Evolutionary conservation across 2,888 invertebrate species (phyloP).

Genomic region (Cylloceria caligata): DNA sequence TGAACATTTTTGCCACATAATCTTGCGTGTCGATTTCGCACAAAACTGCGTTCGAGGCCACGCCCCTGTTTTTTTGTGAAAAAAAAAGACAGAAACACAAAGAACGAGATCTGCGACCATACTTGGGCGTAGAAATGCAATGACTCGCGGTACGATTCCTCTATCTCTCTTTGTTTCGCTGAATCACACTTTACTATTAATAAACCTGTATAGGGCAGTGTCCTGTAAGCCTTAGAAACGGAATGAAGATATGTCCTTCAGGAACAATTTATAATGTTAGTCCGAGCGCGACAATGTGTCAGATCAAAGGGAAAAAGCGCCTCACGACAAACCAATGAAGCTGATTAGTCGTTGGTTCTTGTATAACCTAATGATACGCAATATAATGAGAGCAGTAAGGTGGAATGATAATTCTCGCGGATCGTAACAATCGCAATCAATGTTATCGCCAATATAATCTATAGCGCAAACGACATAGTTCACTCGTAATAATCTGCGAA

Average conservation of each 20-base stretch:
- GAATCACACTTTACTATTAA: conserved; percentile 59
- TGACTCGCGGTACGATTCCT: conserved; percentile 44
- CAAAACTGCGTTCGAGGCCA: conserved; percentile 15
- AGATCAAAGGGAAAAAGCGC: conserved; percentile 9
- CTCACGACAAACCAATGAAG: conserved; percentile 18
- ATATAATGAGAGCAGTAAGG: conserved; percentile 16
- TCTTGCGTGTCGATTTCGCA: conserved; percentile 23
- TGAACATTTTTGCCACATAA: conserved; percentile 33
- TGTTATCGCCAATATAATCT: conserved; percentile 50
- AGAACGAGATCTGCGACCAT: conserved; percentile 53
- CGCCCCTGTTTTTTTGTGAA: conserved; percentile 18
- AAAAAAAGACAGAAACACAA: conserved; percentile 10
- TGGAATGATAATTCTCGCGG: conserved; percentile 4
- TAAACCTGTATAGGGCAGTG: conserved; percentile 67
- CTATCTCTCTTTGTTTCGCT: conserved; percentile 1
- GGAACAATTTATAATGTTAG: conserved; percentile 33
- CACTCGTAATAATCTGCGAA: conserved; percentile 20
- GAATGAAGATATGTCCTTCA: conserved; percentile 66
- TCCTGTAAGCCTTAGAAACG: conserved; percentile 65
- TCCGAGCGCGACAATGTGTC: conserved; percentile 18
- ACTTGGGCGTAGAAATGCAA: conserved; percentile 53
- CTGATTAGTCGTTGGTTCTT: conserved; percentile 7
- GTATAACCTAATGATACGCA: conserved; percentile 13
- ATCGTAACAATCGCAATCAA: conserved; percentile 28
- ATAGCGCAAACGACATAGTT: conserved; percentile 32